Base-by-base conservation (phyloP, 2,113 vertebrate genomes). In the Podarcis raffonei region DNA sequence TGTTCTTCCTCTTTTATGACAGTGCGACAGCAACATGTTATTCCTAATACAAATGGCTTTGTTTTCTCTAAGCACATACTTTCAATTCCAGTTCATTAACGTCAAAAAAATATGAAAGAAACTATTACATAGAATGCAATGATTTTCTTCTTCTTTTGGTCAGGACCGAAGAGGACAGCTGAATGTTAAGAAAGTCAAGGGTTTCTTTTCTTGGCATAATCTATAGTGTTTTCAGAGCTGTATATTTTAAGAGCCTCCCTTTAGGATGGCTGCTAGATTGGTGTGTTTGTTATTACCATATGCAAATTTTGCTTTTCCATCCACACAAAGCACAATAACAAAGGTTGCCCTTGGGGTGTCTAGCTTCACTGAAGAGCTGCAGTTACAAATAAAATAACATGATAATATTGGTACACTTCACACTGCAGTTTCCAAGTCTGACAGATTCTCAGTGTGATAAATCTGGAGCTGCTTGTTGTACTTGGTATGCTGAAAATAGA, bases 11-110 rank as follows among this genome's bases (percentile, higher is more conserved):
- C 53, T 87, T 92, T 92, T 94, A 59, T 88, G 89, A 94, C 13
- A 74, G 9, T 80, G 89, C 30, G 88, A 88, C 81, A 84, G 93
- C 86, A 81, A 12, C 59, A 71, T 84, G 88, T 94, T 85, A 88
- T 87, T 94, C 91, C 90, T 94, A 85, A 85, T 88, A 92, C 83
- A 83, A 90, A 92, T 92, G 84, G 90, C 88, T 89, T 93, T 94
- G 92, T 95, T 94, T 89, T 91, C 59, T 53, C 81, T 89, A 90
- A 30, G 87, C 37, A 89, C 82, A 83, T 84, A 89, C 87, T 87
- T 92, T 90, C 85, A 88, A 83, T 92, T 94, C 90, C 89, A 93
- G 87, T 92, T 94, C 88, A 93, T 95, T 93, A 91, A 92, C 92
- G 92, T 93, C 48, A 53, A 87, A 95, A 94, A 57, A 90, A 82